A percentile compares a stretch with the other conserved stretches of the same genome.
Conservation (phyloP, 2,797 vertebrate genomes). For the Peromyscus aztecus region DNA sequence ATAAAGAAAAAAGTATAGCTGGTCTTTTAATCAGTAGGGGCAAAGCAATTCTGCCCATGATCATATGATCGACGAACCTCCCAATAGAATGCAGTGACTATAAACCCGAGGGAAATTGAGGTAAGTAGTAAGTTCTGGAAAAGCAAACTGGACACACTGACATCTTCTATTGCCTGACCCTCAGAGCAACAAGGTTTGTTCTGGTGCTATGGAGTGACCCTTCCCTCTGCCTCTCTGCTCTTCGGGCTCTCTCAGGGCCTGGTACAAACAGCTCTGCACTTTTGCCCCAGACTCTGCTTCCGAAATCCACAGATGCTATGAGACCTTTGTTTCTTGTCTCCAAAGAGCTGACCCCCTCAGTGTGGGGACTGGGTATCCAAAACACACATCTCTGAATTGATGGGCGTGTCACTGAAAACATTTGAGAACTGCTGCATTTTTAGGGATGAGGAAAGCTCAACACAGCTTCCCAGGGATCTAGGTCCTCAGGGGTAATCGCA, state of each 20-base stretch:
- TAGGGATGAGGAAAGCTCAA: background rate
- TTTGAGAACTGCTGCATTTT: background rate
- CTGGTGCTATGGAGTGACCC: background rate
- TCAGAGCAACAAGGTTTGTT: background rate
- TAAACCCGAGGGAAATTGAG: background rate
- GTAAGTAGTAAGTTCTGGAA: background rate
- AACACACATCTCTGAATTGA: background rate
- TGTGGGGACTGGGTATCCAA: background rate
- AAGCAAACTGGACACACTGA: background rate
- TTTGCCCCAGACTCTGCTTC: background rate
- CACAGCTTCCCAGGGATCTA: background rate
- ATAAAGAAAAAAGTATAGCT: background rate
- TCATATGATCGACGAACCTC: background rate
- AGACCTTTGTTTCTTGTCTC: background rate
- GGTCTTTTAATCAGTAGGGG: background rate
- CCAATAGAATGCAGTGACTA: background rate
- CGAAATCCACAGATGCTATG: background rate
- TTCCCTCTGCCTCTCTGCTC: background rate
- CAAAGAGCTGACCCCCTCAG: background rate
- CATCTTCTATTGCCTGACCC: background rate
- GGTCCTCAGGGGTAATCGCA: background rate
- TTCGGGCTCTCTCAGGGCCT: background rate
- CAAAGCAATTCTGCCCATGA: background rate
- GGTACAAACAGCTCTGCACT: background rate
- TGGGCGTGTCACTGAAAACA: background rate